Percentiles rank a stretch among this genome's conserved stretches.
Conservation (phyloP, 2,113 vertebrate genomes). For the Clarias macrocephalus region DNA sequence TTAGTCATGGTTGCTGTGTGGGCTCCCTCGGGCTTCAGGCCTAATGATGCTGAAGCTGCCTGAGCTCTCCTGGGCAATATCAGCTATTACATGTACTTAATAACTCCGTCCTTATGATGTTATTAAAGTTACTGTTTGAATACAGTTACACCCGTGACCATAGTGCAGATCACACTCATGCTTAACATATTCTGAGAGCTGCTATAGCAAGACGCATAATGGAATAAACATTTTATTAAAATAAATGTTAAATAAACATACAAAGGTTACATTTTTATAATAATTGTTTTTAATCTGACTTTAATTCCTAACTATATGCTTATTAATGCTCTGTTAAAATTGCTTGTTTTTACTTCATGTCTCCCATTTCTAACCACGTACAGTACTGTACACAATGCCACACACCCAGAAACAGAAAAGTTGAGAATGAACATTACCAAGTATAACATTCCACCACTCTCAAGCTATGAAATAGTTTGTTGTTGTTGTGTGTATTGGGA, state of each 20-base stretch:
- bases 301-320: background rate
- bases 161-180: background rate
- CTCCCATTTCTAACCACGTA: background rate
- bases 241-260: no score
- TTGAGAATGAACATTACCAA: background rate
- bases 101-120: slow-evolving; percentile 40
- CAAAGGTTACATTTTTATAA: background rate
- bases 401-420: background rate
- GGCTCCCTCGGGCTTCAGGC: slow-evolving; percentile 45
- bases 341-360: background rate
- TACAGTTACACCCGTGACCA: slow-evolving; percentile 5
- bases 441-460: background rate
- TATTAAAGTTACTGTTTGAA: slow-evolving; percentile 35
- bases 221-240: background rate
- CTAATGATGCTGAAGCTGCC: slow-evolving; percentile 41
- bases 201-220: background rate
- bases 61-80: slow-evolving; percentile 49
- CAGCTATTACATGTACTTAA: slow-evolving; percentile 52
- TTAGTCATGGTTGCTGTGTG: slow-evolving; percentile 53
- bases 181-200: slow-evolving; percentile 3
- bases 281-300: background rate
- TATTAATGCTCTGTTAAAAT: background rate
- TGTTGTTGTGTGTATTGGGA: background rate
- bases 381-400: background rate
- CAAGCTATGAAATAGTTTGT: background rate